Percentiles rank a stretch among this genome's conserved stretches.
Evolutionary conservation across 2,113 vertebrate species (phyloP).

Genomic region (Hyaena hyaena): DNA sequence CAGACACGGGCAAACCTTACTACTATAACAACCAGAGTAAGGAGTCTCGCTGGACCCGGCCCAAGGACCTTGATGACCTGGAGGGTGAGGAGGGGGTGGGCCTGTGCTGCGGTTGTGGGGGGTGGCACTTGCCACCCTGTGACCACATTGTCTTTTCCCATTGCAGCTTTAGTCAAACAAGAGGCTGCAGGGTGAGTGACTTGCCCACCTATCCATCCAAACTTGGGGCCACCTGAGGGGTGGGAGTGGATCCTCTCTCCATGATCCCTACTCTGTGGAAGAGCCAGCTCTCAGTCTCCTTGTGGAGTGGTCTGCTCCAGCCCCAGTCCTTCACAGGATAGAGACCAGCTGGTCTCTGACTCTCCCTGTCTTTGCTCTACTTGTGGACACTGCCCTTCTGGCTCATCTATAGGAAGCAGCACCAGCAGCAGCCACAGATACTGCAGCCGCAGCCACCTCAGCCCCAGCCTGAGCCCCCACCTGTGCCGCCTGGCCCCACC

Average conservation of each 20-base stretch:
- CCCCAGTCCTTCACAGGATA: background rate
- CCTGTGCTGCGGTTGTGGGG: background rate
- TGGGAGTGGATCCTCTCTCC: background rate
- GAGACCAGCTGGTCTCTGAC: background rate
- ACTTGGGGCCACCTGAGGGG: background rate
- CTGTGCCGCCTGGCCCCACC: constrained; percentile 71
- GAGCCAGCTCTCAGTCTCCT: background rate
- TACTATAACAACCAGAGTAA: constrained; percentile 86
- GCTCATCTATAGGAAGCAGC: constrained; percentile 72
- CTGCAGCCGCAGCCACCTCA: constrained; percentile 77
- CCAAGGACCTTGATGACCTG: constrained; percentile 84
- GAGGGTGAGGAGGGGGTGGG: constrained; percentile 78
- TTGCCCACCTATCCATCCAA: background rate
- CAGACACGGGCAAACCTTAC: constrained; percentile 84
- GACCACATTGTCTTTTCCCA: constrained; percentile 51
- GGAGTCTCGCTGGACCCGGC: constrained; percentile 85
- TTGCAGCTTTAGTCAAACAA: constrained; percentile 83
- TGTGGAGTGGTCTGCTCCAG: background rate
- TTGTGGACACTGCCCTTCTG: background rate
- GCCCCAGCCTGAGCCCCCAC: constrained; percentile 79
- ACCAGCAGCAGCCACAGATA: constrained; percentile 62
- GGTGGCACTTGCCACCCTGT: background rate
- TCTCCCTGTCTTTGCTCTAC: background rate
- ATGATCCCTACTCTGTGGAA: background rate
- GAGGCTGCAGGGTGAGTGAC: constrained; percentile 81